Base-by-base conservation (phyloP, 2,888 invertebrate species). In the Luffia ferchaultella region DNA sequence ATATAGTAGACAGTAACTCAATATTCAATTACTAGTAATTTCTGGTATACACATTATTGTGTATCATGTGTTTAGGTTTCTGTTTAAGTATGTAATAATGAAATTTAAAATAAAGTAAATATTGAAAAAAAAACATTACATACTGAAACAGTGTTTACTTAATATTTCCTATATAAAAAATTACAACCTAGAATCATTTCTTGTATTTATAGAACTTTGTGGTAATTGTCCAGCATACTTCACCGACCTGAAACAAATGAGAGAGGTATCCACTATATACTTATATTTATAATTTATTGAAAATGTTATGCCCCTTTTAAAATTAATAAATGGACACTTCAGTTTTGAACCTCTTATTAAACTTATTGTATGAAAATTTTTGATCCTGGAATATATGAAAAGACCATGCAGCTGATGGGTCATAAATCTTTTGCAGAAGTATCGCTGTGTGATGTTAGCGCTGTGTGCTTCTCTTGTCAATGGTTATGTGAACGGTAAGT, bases 391-490 rank as follows among this genome's bases (percentile, higher is more conserved):
- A 30, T 30, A 30, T 69, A 65, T 71, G 20, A 52, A 53, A 67
- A 70, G 68, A 70, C 73, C 70, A 75, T 72, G 70, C 74, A 82
- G 87, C 88, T 88, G 85, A 88, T 85, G 88, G 88, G 90, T 88
- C 89, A 83, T 89, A 83, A 79, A 88, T 90, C 89, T 90, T 91
- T 88, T 91, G 89, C 90, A 90, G 90, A 90, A 90, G 83, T 86
- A 85, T 86, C 85, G 87, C 85, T 86, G 86, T 86, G 87, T 87
- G 87, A 87, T 87, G 83, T 83, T 86, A 85, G 86, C 84, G 86
- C 86, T 86, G 87, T 86, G 85, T 85, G 85, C 87, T 82, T 85
- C 86, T 85, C 85, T 86, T 78, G 77, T 79, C 82, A 84, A 74
- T 79, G 86, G 85, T 85, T 84, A 78, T 73, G 75, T 78, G 70